These are phyloP conservation scores for Frieseomelitta varia DNA, from an alignment of 1,140 invertebrate species.

Conservation along the genomic window DNA sequence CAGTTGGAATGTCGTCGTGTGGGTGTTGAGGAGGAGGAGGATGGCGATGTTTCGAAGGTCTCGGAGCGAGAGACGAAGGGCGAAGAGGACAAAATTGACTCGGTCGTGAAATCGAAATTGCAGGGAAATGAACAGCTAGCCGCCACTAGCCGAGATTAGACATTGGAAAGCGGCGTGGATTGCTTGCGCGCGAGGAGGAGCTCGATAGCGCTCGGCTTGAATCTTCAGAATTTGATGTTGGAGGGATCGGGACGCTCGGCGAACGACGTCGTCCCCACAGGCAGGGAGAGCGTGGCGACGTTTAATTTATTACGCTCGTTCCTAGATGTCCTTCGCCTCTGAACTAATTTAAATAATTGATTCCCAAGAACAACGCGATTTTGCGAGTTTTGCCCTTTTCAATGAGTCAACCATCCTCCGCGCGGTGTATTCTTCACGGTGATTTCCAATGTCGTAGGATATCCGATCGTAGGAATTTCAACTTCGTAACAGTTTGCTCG, in stretches of 20 bases:
- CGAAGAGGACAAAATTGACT: slow-evolving; percentile 70
- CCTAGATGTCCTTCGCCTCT: slow-evolving; percentile 51
- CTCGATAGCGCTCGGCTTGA: slow-evolving; percentile 10
- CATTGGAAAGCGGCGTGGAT: slow-evolving; percentile 46
- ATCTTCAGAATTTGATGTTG: neutral
- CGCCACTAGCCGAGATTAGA: slow-evolving; percentile 60
- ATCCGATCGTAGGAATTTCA: slow-evolving; percentile 1
- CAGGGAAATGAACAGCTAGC: slow-evolving; percentile 65
- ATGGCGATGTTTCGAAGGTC: neutral
- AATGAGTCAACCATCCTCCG: neutral
- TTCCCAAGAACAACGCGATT: slow-evolving; percentile 58
- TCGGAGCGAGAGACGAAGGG: slow-evolving; percentile 24
- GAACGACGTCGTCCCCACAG: slow-evolving; percentile 35
- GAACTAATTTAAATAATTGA: slow-evolving; percentile 66
- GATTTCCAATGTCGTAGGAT: slow-evolving; percentile 1
- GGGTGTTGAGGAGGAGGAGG: neutral
- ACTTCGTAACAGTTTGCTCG: neutral
- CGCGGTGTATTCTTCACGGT: neutral
- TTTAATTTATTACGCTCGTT: slow-evolving; percentile 65
- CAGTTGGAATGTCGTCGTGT: slow-evolving; percentile 17
- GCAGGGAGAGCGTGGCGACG: slow-evolving; percentile 51
- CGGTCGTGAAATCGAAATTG: slow-evolving; percentile 71
- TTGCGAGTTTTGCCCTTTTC: slow-evolving; percentile 33
- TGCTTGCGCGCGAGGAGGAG: slow-evolving; percentile 7
- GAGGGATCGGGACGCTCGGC: neutral